Conservation (phyloP, 2,113 vertebrate genomes). For the Pycnonotus jocosus region DNA sequence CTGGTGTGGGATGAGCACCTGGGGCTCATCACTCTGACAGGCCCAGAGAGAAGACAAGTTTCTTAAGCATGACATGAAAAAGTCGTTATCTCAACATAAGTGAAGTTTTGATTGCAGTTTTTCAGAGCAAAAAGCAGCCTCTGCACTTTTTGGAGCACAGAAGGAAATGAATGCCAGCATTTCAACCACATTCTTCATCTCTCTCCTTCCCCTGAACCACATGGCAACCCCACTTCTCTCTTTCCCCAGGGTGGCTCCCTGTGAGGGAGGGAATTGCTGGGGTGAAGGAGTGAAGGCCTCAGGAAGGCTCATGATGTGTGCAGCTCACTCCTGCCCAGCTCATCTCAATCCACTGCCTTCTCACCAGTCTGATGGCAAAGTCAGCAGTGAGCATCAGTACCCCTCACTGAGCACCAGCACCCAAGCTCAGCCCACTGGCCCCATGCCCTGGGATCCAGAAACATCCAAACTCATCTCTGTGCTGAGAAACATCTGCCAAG, state of each 20-base stretch:
- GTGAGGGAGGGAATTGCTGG: not conserved
- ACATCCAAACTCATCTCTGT: not conserved
- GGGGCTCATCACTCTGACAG: not conserved
- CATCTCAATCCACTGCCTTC: not conserved
- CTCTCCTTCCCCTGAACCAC: not conserved
- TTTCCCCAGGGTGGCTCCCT: not conserved
- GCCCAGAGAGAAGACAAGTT: not conserved
- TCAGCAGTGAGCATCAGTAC: not conserved
- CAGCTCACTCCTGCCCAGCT: not conserved
- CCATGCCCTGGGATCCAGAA: not conserved
- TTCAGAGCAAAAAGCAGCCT: not conserved
- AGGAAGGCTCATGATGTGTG: rapidly evolving
- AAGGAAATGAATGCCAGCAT: rapidly evolving
- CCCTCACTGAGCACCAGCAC: not conserved
- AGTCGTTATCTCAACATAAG: rapidly evolving
- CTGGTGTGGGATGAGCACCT: not conserved
- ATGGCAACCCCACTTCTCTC: not conserved
- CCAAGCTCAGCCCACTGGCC: not conserved
- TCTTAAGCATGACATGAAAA: not conserved
- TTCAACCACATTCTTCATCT: not conserved
- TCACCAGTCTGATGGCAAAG: rapidly evolving
- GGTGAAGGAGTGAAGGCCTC: not conserved
- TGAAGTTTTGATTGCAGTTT: not conserved
- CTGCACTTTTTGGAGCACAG: not conserved
- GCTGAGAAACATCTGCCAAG: not conserved